A percentile compares a stretch with the other conserved stretches of the same genome.
Conservation (phyloP, 2,888 invertebrate genomes). For the Lottia scabra region DNA sequence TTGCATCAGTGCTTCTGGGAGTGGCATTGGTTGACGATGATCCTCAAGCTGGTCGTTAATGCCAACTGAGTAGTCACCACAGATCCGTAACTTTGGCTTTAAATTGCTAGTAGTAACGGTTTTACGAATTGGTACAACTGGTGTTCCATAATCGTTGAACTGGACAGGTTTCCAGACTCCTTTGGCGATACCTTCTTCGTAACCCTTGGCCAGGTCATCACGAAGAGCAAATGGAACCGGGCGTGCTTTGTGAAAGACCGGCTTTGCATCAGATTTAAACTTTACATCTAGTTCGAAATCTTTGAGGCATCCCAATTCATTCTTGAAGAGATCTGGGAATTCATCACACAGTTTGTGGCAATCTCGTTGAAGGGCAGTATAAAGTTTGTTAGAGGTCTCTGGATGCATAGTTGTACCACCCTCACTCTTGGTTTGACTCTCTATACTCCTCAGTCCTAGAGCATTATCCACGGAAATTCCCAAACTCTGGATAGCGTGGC, state of each 20-base stretch:
- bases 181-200: slow-evolving; percentile 11
- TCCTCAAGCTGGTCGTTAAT: not conserved
- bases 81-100: not conserved
- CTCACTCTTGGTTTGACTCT: no score
- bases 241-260: slow-evolving; percentile 20
- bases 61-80: not conserved
- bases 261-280: slow-evolving; percentile 16
- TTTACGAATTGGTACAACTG: slow-evolving; percentile 8
- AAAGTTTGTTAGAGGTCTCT: no score
- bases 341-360: no score
- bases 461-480: not conserved
- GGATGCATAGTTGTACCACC: no score
- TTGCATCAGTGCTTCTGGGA: not conserved
- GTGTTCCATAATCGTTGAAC: slow-evolving; percentile 8
- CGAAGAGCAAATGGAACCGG: slow-evolving; percentile 21
- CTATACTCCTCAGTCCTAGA: not conserved
- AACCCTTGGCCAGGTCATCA: slow-evolving; percentile 9
- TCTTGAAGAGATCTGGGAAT: no score
- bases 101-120: not conserved
- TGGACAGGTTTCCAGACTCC: slow-evolving; percentile 9
- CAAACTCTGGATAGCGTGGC: not conserved
- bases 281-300: slow-evolving; percentile 6
- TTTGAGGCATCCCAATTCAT: not conserved
- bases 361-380: no score
- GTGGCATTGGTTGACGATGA: not conserved